Evolutionary conservation across 1,140 invertebrate genomes (phyloP).

Genomic region (Lordiphosa clarofinis): DNA sequence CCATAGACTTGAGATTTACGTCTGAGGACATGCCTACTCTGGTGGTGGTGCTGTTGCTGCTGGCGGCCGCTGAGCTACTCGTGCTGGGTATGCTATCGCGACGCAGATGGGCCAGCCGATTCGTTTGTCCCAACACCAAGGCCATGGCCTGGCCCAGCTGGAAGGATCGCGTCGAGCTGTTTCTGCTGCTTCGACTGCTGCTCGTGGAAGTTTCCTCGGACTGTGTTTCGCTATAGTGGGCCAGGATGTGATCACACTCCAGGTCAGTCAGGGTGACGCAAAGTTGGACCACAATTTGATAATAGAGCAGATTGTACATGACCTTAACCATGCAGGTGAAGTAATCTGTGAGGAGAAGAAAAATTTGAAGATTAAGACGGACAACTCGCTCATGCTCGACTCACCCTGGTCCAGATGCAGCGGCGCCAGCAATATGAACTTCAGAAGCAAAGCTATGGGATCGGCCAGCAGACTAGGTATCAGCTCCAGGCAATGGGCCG

Average conservation of each 20-base stretch:
- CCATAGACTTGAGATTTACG: constrained; percentile 80
- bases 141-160: constrained; percentile 75
- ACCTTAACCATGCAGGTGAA: constrained; percentile 91
- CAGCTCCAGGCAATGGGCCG: constrained; percentile 70
- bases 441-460: constrained; percentile 90
- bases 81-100: constrained; percentile 74
- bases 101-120: constrained; percentile 63
- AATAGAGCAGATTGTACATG: constrained; percentile 92
- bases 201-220: neutral
- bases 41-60: constrained; percentile 10
- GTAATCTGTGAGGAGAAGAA: constrained; percentile 84
- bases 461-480: constrained; percentile 86
- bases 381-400: constrained; percentile 29
- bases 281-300: constrained; percentile 90
- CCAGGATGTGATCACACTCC: constrained; percentile 79
- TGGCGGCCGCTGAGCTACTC: constrained; percentile 36
- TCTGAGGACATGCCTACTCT: constrained; percentile 15
- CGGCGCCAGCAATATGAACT: constrained; percentile 92
- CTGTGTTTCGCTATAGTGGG: constrained; percentile 32
- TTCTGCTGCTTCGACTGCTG: constrained; percentile 1
- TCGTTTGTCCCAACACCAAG: constrained; percentile 64
- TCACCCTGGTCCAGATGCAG: constrained; percentile 91
- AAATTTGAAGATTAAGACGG: neutral
- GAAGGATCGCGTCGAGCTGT: constrained; percentile 28
- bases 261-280: constrained; percentile 81